phyloP scores from a whole-genome alignment of 2,888 invertebrate species.

The Scaptomyza caliginosa region DNA sequence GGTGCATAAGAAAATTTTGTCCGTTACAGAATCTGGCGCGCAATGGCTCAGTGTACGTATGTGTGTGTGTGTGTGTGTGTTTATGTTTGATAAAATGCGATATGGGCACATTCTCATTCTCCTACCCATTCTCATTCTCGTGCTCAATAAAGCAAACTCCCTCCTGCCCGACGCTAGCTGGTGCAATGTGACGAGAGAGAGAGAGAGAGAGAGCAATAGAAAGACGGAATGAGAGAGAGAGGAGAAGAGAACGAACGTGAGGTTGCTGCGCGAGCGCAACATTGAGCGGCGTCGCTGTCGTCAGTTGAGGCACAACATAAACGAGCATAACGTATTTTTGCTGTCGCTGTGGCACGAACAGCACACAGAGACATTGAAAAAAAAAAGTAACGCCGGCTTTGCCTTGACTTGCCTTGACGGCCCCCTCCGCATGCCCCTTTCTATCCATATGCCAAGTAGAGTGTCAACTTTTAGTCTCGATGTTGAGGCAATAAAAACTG shows the following conservation, averaged over 20 bases:
- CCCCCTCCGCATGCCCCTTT: conserved; percentile 11
- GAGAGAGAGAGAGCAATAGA: conserved; percentile 9
- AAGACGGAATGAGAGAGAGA: conserved; percentile 8
- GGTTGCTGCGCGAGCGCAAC: conserved; percentile 60
- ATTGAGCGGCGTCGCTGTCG: conserved; percentile 33
- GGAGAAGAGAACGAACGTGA: conserved; percentile 42
- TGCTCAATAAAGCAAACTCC: conserved; percentile 60
- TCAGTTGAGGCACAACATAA: conserved; percentile 69
- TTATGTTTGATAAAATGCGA: conserved; percentile 79
- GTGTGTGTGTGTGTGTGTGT: conserved; percentile 43
- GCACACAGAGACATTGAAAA: conserved; percentile 13
- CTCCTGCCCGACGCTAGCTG: conserved; percentile 45
- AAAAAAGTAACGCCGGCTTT: neutral
- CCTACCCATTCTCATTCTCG: conserved; percentile 39
- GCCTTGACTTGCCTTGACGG: conserved; percentile 13
- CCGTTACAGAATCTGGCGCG: conserved; percentile 77
- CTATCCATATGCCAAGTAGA: conserved; percentile 56
- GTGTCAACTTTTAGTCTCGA: conserved; percentile 74
- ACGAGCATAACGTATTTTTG: conserved; percentile 76
- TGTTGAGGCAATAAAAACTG: conserved; percentile 73
- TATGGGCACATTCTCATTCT: conserved; percentile 73
- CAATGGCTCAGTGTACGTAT: conserved; percentile 41
- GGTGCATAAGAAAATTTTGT: conserved; percentile 73
- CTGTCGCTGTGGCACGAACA: conserved; percentile 72
- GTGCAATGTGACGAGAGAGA: conserved; percentile 34